Evolutionary conservation across 2,113 vertebrate genomes (phyloP).

Genomic region (Callospermophilus lateralis): DNA sequence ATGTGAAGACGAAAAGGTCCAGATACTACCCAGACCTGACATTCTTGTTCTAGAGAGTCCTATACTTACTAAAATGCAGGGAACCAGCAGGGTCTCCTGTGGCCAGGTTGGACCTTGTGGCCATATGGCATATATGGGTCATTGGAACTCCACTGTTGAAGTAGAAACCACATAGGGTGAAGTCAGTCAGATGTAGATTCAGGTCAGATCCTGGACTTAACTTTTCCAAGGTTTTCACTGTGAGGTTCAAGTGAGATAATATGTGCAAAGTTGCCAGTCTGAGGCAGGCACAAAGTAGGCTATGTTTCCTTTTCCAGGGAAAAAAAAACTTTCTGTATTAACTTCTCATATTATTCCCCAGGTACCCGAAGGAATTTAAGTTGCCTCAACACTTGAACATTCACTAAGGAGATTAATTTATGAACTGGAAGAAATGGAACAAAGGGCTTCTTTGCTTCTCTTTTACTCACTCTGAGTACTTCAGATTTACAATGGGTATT

Average conservation of each 20-base stretch:
- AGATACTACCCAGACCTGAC: not conserved
- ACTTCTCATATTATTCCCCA: not conserved
- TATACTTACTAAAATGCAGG: not conserved
- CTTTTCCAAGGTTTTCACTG: not conserved
- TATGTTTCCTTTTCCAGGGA: conserved; percentile 15
- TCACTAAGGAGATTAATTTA: conserved; percentile 67
- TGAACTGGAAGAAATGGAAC: conserved; percentile 62
- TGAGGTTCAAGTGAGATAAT: not conserved
- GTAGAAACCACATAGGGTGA: not conserved
- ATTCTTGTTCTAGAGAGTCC: not conserved
- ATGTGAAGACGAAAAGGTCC: not conserved
- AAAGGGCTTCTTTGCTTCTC: conserved; percentile 45
- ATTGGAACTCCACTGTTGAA: not conserved
- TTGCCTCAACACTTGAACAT: conserved; percentile 48
- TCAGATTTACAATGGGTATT: conserved; percentile 64
- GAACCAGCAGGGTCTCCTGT: not conserved
- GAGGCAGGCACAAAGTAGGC: not conserved
- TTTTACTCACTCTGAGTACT: conserved; percentile 65
- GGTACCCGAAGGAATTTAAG: conserved; percentile 44
- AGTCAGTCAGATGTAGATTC: not conserved
- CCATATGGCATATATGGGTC: not conserved
- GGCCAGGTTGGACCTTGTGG: not conserved
- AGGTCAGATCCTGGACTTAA: not conserved
- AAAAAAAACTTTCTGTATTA: not conserved
- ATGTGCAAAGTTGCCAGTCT: not conserved